These are phyloP conservation scores for Acrossocheilus wenchowensis DNA, from an alignment of 2,797 vertebrate species.

Conservation along the genomic window DNA sequence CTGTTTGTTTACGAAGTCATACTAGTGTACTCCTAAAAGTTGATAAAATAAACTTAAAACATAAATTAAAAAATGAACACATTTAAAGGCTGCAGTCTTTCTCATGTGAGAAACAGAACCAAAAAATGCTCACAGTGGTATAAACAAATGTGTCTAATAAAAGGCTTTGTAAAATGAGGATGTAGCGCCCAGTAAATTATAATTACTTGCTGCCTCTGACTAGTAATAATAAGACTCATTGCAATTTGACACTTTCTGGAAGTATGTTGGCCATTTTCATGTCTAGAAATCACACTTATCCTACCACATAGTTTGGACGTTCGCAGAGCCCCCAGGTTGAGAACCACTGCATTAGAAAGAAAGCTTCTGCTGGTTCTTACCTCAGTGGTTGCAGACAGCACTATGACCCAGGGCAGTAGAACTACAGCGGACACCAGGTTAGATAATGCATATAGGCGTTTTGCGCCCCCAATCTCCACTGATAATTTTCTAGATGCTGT, in stretches of 20 bases:
- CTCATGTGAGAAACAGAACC: neutral
- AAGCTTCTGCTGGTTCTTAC: constrained; percentile 71
- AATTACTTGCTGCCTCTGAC: neutral
- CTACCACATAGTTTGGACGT: neutral
- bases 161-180: neutral
- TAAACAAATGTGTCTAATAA: too few species aligned
- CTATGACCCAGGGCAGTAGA: constrained; percentile 93
- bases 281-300: neutral
- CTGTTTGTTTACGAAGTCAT: neutral
- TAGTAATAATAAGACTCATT: neutral
- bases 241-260: neutral
- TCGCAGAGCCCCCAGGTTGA: neutral
- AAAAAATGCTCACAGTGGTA: neutral
- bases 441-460: constrained; percentile 93
- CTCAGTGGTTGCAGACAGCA: constrained; percentile 92
- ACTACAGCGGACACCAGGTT: constrained; percentile 88
- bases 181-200: neutral
- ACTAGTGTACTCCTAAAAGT: neutral
- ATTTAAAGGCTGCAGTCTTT: neutral
- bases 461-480: constrained; percentile 91
- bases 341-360: neutral
- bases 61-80: neutral
- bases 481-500: constrained; percentile 92
- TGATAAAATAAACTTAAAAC: neutral
- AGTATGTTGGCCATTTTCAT: neutral